These are phyloP conservation scores for Sinohyriopsis cumingii DNA, from an alignment of 2,888 invertebrate species.

Conservation along the genomic window DNA sequence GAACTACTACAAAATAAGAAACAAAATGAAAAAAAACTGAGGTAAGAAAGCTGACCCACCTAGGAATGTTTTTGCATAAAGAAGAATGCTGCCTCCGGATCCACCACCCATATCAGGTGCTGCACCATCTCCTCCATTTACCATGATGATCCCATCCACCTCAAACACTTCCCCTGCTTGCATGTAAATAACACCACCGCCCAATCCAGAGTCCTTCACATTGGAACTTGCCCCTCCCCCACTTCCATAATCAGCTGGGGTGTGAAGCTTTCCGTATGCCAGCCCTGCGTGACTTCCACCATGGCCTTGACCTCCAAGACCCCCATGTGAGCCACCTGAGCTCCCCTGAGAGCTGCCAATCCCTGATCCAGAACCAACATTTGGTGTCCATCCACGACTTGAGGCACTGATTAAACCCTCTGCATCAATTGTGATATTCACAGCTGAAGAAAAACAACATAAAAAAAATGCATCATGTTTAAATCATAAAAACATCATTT, in stretches of 20 bases:
- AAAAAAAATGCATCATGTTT: neutral
- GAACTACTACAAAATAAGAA: neutral
- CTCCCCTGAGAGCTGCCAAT: slow-evolving; percentile 28
- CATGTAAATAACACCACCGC: slow-evolving; percentile 50
- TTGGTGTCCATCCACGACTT: slow-evolving; percentile 39
- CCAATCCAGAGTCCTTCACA: slow-evolving; percentile 25
- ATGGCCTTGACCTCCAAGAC: slow-evolving; percentile 50
- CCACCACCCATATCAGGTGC: slow-evolving; percentile 47
- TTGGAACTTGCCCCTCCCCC: slow-evolving; percentile 35
- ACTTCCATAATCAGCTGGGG: slow-evolving; percentile 46
- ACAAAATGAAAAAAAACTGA: neutral
- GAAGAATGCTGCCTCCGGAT: slow-evolving; percentile 46
- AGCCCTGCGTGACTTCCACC: slow-evolving; percentile 17
- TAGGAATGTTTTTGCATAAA: slow-evolving; percentile 32
- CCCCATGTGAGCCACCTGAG: slow-evolving; percentile 55
- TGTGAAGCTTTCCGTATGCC: slow-evolving; percentile 39
- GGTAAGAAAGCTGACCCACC: slow-evolving; percentile 27
- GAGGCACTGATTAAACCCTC: slow-evolving; percentile 49
- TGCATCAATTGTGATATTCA: slow-evolving; percentile 51
- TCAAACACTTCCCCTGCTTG: slow-evolving; percentile 40
- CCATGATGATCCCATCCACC: slow-evolving; percentile 48
- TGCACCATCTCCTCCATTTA: slow-evolving; percentile 38
- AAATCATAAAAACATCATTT: too few relatives aligned
- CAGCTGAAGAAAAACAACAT: slow-evolving; percentile 36
- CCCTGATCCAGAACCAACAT: slow-evolving; percentile 41